Base-by-base conservation (phyloP, 2,113 vertebrate species). In the Ailuropoda melanoleuca region DNA sequence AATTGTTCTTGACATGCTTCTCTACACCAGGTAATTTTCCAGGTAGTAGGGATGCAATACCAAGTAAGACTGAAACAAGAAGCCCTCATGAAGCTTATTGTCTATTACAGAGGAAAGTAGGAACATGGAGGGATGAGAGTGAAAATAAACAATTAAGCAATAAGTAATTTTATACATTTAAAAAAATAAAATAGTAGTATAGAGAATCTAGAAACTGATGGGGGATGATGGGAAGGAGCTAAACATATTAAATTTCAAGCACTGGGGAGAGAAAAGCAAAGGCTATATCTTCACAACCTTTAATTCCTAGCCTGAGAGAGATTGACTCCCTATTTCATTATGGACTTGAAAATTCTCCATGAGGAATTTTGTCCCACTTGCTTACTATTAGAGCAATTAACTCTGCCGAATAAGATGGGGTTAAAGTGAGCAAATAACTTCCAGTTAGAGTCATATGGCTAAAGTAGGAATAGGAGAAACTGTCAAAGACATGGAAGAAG, bases 391-490 rank as follows among this genome's bases (percentile, higher is more conserved):
- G 39, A 86, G 2, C 7, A 58, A 48, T 91, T 8, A 48, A 3
- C 15, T 68, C 72, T 64, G 17, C 12, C 66, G 62, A 62, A 90
- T 34, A 10, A 91, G 64, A 74, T 0, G 50, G 8, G 9, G 4
- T 15, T 83, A 29, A 78, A 50, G 6, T 70, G 74, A 92, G 18
- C 34, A 87, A 75, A 70, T 82, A 21, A 82, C 39, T 93, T 91
- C 19, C 4, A 13, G 0, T 68, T 10, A 77, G 26, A 58, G 26
- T 4, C 17, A 21, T 2, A 8, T 17, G 8, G 8, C 24, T 83
- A 18, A 26, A 39, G 2, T 23, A 3, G 21, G 10, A 24, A 10
- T 72, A 26, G 11, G 9, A n/a, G 12, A n/a, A 14, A 14, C 53
- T 58, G 12, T 18, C 8, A 18, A 31, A 66, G 48, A 21, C 95